phyloP scores from a whole-genome alignment of 2,888 invertebrate species.

The Yponomeuta evonymella region DNA sequence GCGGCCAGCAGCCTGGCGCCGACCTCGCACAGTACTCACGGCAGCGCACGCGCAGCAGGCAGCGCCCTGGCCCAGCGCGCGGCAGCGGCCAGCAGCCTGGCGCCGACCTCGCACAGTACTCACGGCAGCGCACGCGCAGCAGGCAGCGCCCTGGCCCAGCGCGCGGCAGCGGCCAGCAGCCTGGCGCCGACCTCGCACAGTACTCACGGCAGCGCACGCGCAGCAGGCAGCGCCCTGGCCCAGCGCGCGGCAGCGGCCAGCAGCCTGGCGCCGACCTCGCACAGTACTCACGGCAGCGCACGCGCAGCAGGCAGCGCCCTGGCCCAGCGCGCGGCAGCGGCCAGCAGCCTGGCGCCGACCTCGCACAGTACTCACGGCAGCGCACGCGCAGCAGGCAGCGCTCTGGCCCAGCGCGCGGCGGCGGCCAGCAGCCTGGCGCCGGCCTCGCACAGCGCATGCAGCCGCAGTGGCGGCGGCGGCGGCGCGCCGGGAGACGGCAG shows the following conservation, averaged over 20 bases:
- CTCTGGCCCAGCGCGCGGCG: slow-evolving; percentile 92
- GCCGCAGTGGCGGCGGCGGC: slow-evolving; percentile 89
- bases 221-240: no score
- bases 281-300: no score
- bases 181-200: slow-evolving; percentile 97
- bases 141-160: slow-evolving; percentile 92
- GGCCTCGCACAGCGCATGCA: slow-evolving; percentile 96
- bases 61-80: background rate
- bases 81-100: no score
- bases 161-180: slow-evolving; percentile 90
- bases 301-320: background rate
- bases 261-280: no score
- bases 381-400: slow-evolving; percentile 87
- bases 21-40: no score
- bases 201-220: no score
- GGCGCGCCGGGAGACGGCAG: slow-evolving; percentile 80
- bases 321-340: background rate
- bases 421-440: slow-evolving; percentile 94
- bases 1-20: no score
- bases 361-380: slow-evolving; percentile 76
- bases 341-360: background rate
- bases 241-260: no score
- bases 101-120: slow-evolving; percentile 23
- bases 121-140: slow-evolving; percentile 88
- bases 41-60: background rate